Evolutionary conservation across 2,113 vertebrate species (phyloP).

Genomic region (Meleagris gallopavo): DNA sequence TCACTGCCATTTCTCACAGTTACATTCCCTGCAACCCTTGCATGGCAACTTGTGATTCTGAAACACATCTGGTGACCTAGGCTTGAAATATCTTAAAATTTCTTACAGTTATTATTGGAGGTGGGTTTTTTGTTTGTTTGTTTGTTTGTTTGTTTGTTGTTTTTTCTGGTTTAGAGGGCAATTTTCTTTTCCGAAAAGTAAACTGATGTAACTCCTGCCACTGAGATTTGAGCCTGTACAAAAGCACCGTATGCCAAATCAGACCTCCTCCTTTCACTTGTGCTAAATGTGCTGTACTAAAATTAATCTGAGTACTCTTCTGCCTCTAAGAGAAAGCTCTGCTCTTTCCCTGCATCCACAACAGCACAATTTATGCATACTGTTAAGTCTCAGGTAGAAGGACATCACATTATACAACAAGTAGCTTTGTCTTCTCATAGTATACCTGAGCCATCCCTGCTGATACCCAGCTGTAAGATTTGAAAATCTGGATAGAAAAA

Average conservation of each 20-base stretch:
- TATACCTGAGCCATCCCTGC: neutral
- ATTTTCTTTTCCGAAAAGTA: slow-evolving; percentile 25
- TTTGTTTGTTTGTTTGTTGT: too few species aligned
- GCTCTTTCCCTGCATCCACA: neutral
- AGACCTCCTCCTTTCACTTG: neutral
- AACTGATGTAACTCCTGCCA: neutral
- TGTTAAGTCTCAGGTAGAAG: neutral
- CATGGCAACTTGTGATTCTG: neutral
- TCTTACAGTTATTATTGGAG: neutral
- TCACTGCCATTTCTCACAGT: neutral
- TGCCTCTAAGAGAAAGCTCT: neutral
- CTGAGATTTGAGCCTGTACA: neutral
- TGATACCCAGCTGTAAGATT: neutral
- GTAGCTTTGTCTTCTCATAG: neutral
- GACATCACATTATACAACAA: neutral
- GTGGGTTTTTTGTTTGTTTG: neutral
- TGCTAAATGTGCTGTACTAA: neutral
- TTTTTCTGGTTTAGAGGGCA: neutral
- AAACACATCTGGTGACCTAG: neutral
- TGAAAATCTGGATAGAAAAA: neutral
- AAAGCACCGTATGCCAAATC: neutral
- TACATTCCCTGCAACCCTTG: neutral
- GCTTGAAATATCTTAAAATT: neutral
- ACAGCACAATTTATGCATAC: neutral
- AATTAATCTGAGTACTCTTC: neutral